Percentiles rank a stretch among this genome's conserved stretches.
Evolutionary conservation across 1,140 invertebrate genomes (phyloP).

Genomic region (Diorhabda elongata): DNA sequence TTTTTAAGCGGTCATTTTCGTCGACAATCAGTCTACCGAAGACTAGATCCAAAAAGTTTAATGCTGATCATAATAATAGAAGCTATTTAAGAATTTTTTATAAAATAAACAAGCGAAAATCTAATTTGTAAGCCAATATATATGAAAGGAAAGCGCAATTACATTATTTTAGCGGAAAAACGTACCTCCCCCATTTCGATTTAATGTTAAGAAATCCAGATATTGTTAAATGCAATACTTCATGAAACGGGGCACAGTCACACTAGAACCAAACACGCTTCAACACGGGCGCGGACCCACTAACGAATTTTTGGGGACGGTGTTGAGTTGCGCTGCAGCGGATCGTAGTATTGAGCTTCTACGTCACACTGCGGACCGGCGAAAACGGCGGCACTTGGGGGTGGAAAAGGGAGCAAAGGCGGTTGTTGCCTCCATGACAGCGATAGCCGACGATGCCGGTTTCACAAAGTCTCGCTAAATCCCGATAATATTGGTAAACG

Average conservation of each 20-base stretch:
- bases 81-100: no score
- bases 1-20: no score
- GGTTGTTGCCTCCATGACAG: not conserved
- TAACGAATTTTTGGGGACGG: slow-evolving; percentile 24
- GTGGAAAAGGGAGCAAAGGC: slow-evolving; percentile 19
- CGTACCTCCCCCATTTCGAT: slow-evolving; percentile 43
- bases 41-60: no score
- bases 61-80: no score
- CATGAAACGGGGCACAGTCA: slow-evolving; percentile 39
- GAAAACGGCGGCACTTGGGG: slow-evolving; percentile 28
- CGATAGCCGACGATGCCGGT: no score
- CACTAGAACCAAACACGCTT: slow-evolving; percentile 33
- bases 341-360: slow-evolving; percentile 43
- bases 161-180: slow-evolving; percentile 7
- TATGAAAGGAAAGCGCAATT: no score
- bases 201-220: slow-evolving; percentile 31
- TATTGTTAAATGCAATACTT: slow-evolving; percentile 44
- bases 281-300: slow-evolving; percentile 43
- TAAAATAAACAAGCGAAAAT: no score
- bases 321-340: slow-evolving; percentile 39
- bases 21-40: no score
- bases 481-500: no score
- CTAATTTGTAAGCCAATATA: no score
- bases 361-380: slow-evolving; percentile 47
- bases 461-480: no score